Evolutionary conservation across 2,888 invertebrate genomes (phyloP).

Genomic region (Nudaria mundana): DNA sequence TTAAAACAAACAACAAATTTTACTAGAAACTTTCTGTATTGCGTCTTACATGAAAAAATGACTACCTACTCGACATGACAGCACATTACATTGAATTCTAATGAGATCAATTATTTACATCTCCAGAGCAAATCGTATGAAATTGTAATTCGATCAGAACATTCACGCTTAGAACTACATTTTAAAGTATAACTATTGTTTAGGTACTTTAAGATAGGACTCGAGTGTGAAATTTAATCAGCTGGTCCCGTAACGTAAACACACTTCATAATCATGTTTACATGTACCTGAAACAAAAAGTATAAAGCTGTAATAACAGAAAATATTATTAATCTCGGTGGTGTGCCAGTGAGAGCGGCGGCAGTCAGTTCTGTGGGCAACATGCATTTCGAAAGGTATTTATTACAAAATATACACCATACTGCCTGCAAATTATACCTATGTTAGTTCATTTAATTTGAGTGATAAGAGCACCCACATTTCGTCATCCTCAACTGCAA

Average conservation of each 20-base stretch:
- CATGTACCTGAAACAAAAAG: constrained; percentile 40
- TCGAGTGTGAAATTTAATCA: constrained; percentile 19
- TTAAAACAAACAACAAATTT: background rate
- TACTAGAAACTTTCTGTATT: constrained; percentile 8
- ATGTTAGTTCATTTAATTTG: too few relatives aligned
- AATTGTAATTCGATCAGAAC: constrained; percentile 12
- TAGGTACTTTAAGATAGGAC: constrained; percentile 24
- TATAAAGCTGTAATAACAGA: too few relatives aligned
- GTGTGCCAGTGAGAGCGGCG: too few relatives aligned
- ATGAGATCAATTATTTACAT: constrained; percentile 17
- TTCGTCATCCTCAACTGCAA: too few relatives aligned
- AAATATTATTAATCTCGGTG: too few relatives aligned
- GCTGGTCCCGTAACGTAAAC: constrained; percentile 20
- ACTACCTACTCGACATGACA: constrained; percentile 9
- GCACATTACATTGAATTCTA: constrained; percentile 13
- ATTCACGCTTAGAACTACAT: constrained; percentile 21
- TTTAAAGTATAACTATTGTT: constrained; percentile 17
- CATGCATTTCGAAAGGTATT: too few relatives aligned
- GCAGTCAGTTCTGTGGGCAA: too few relatives aligned
- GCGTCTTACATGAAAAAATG: constrained; percentile 1
- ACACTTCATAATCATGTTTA: constrained; percentile 21
- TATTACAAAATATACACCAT: too few relatives aligned
- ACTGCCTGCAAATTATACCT: too few relatives aligned
- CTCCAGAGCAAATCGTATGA: constrained; percentile 10
- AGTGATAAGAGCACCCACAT: too few relatives aligned